Base-by-base conservation (phyloP, 2,113 vertebrate species). In the Pterocles gutturalis region DNA sequence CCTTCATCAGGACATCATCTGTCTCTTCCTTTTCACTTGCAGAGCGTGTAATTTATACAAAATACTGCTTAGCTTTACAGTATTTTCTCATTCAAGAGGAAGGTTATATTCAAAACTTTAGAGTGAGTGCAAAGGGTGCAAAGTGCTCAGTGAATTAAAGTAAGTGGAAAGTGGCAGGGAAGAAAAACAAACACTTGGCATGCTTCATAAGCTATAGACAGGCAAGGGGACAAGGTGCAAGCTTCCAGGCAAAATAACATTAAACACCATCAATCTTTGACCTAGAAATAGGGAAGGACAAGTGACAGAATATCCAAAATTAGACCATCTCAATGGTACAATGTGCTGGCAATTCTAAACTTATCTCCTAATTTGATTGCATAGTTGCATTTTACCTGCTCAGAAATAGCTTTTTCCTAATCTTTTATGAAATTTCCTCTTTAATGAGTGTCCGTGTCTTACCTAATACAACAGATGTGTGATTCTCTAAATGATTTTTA, bases 21-120 rank as follows among this genome's bases (percentile, higher is more conserved):
- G 83, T 93, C 96, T 97, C 38, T 89, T 89, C 41, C 12, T 92
- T 87, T 93, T 86, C 85, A 80, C 43, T 92, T 78, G 45, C 88
- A 72, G 48, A 57, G 18, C 20, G 0, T 75, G 64, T 96, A 96
- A 95, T 96, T 97, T 96, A 96, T 97, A 94, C 97, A 82, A 89
- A 84, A 93, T 95, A 96, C 41, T 96, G 94, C 95, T 95, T 96
- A 96, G 73, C 92, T 82, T 65, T 80, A 93, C 95, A 94, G 72
- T 94, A 96, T 96, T 96, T 92, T 93, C 65, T 96, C 54, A 83
- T 89, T 96, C 76, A 81, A 82, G 73, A 70, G 57, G 75, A 96
- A 95, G 94, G 91, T 91, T 89, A 95, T 91, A 95, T 97, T 97
- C 78, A 94, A 95, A 95, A 95, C 45, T 65, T 79, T n/a, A 11